Base-by-base conservation (phyloP, 2,888 invertebrate species). In the Cantharis rufa region DNA sequence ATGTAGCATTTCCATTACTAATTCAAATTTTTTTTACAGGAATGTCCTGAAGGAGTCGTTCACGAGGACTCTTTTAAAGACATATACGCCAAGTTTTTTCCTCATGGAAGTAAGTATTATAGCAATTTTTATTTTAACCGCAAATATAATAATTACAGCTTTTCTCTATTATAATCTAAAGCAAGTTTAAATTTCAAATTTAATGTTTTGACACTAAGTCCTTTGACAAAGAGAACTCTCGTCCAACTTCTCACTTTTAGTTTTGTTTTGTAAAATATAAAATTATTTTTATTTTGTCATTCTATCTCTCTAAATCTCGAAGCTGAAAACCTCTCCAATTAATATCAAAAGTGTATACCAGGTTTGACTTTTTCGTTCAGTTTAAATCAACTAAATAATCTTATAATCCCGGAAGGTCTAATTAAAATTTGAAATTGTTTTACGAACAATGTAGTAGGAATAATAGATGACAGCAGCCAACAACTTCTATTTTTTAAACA, bases 41-140 rank as follows among this genome's bases (percentile, higher is more conserved):
- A 97, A 89, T 98, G 97, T 89, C 98, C 98, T 7, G 97, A 97
- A 86, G 98, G 98, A 68, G 95, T 98, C 76, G 98, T 98, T 69
- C 97, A 97, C 85, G 98, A 98, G 89, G 98, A 98, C 86, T 96
- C 96, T 81, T 98, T 98, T 90, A 98, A 98, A 89, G 97, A 97
- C 86, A 98, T 98, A 85, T 98, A 98, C 89, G 96, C 97, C 82
- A 98, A 98, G 89, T 98, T 98, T 91, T 98, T 98, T 89, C 98
- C 98, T 62, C 97, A 98, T 88, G 98, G 98, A 91, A 98, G 98
- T 98, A 91, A 95, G 97, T 95, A 88, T 78, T 95, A 88, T 78
- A 63, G 68, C 69, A 72, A 72, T 48, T 13, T 63, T 27, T 48
- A 28, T 32, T 5, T 16, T 15, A n/a, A 48, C 48, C 48, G 7